Conservation (phyloP, 2,888 invertebrate genomes). For the Meloe dianella region DNA sequence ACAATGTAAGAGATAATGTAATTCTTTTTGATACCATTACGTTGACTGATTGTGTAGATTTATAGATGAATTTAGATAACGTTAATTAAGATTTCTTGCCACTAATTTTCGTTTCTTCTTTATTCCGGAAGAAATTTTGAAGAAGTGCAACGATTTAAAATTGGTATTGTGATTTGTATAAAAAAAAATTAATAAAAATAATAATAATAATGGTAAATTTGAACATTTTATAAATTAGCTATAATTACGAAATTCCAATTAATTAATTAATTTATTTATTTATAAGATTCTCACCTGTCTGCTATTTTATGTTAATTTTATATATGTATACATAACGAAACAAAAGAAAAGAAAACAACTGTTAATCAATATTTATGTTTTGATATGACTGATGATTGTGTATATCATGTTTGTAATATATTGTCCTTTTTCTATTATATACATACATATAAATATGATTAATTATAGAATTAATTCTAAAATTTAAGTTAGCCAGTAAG, state of each 20-base stretch:
- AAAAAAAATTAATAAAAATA: no score
- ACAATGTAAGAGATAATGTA: conserved; percentile 42
- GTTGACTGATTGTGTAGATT: conserved; percentile 42
- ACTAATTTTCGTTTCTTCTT: neutral
- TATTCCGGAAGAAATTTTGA: neutral
- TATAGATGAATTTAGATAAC: conserved; percentile 29
- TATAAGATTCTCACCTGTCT: neutral
- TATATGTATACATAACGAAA: neutral
- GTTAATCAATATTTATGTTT: conserved; percentile 29
- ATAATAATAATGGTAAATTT: neutral
- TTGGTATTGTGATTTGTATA: conserved; percentile 33
- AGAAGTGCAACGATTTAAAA: conserved; percentile 29
- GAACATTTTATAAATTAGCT: neutral
- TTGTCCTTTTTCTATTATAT: conserved; percentile 47
- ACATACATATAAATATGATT: conserved; percentile 6
- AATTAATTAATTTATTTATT: neutral
- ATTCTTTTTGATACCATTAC: conserved; percentile 46
- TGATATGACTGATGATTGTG: conserved; percentile 47
- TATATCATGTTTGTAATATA: conserved; percentile 51
- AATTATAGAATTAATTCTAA: conserved; percentile 44
- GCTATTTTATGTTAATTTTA: neutral
- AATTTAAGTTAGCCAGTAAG: conserved; percentile 48
- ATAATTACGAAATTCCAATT: conserved; percentile 2
- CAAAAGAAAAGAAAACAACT: neutral
- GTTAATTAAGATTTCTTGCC: conserved; percentile 25